Base-by-base conservation (phyloP, 2,797 vertebrate species). In the Prunella strophiata region DNA sequence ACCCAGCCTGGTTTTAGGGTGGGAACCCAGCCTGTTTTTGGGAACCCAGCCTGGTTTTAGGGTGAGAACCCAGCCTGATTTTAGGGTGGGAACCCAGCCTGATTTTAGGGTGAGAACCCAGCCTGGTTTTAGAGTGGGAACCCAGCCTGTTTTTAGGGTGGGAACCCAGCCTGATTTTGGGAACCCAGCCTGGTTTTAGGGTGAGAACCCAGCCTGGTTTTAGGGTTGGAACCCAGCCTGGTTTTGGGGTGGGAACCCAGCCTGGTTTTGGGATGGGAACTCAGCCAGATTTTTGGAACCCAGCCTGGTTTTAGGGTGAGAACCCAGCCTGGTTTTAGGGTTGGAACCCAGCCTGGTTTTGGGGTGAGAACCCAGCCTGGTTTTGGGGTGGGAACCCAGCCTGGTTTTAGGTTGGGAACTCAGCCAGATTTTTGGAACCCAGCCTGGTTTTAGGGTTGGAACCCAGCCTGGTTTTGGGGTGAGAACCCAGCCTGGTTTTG, bases 151-250 rank as follows among this genome's bases (percentile, higher is more conserved):
- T 7, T 11, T 52, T 52, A 11, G 51, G 17, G 2, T 51, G 17
- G 1, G 5, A 19, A 1, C 20, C 7, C 11, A 13, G 4, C 9
- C 8, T n/a, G 54, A 20, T 1, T n/a, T 54, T 55, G 19, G 8
- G 30, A 17, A 1, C 27, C 2, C 11, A 4, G 7, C 4, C 22
- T 38, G 22, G 26, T 10, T 16, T 77, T 11, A 9, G n/a, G 42
- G 30, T 19, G 42, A n/a, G 25, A 15, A 3, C n/a, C 4, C 29
- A 4, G 10, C 10, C 32, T 42, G 25, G 52, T 2, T 32, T 54
- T 32, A 17, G 29, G 51, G 42, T n/a, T 15, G 36, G 45, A 20
- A 5, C 13, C 1, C 34, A 4, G 6, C 12, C 29, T 32, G 22
- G 52, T 6, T 16, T 82, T 11, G 12, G 29, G 50, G 29, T 20